Evolutionary conservation across 2,113 vertebrate species (phyloP).

Genomic region (Podarcis cretensis): DNA sequence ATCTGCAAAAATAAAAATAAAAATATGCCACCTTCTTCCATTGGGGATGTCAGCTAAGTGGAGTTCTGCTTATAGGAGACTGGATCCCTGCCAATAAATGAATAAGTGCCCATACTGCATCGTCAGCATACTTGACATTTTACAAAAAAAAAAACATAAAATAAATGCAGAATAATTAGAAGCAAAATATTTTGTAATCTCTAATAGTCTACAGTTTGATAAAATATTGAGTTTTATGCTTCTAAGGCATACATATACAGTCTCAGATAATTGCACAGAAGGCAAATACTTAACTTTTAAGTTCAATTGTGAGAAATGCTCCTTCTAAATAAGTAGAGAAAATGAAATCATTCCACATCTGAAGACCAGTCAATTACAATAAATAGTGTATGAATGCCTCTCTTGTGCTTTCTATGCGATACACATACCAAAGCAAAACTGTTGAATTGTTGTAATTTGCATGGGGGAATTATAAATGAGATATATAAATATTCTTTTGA

Average conservation of each 20-base stretch:
- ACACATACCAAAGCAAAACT: slow-evolving; percentile 37
- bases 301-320: slow-evolving; percentile 15
- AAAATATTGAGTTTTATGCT: background rate
- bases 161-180: background rate
- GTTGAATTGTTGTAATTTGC: slow-evolving; percentile 35
- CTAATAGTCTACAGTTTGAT: background rate
- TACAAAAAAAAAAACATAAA: background rate
- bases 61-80: too few species aligned
- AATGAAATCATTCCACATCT: slow-evolving; percentile 28
- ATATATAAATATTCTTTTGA: slow-evolving; percentile 53
- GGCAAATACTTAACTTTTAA: background rate
- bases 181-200: background rate
- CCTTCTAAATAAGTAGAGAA: background rate
- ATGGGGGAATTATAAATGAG: slow-evolving; percentile 53
- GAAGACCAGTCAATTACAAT: slow-evolving; percentile 36
- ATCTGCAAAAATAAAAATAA: too few species aligned
- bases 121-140: background rate
- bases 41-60: too few species aligned
- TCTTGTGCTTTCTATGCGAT: background rate
- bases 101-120: too few species aligned
- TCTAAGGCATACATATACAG: too few species aligned
- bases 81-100: too few species aligned
- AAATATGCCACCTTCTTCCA: too few species aligned
- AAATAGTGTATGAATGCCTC: background rate
- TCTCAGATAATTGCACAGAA: background rate